These are phyloP conservation scores for Stegostoma tigrinum DNA, from an alignment of 2,113 vertebrate species.

Conservation along the genomic window DNA sequence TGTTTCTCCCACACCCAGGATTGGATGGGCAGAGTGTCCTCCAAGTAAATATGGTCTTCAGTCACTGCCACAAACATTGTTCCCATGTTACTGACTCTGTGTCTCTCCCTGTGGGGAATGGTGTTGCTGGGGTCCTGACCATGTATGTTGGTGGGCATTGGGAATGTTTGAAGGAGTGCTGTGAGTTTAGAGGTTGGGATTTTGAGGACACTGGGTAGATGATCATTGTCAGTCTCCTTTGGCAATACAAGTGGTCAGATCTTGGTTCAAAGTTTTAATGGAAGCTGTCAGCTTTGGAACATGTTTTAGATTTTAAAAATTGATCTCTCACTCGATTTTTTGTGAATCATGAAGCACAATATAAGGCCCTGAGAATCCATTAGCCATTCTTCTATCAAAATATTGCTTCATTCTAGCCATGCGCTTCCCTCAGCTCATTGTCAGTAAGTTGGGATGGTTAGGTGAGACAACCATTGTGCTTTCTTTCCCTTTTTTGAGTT, in stretches of 20 bases:
- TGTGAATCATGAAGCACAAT: not conserved
- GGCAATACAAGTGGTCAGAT: not conserved
- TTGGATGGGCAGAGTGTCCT: too few species aligned
- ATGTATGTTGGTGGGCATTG: not conserved
- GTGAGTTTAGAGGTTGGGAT: too few species aligned
- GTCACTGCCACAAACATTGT: too few species aligned
- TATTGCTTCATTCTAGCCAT: not conserved
- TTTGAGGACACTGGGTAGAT: too few species aligned
- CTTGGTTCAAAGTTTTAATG: not conserved
- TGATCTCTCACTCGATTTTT: not conserved
- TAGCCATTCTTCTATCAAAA: too few species aligned
- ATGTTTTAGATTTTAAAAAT: not conserved
- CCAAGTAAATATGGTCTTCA: too few species aligned
- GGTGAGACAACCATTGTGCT: not conserved
- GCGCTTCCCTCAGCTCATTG: not conserved
- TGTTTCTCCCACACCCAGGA: too few species aligned
- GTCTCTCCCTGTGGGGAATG: not conserved
- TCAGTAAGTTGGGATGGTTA: not conserved
- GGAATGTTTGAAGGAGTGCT: too few species aligned
- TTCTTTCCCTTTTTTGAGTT: not conserved
- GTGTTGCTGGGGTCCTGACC: too few species aligned
- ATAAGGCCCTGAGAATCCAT: not conserved
- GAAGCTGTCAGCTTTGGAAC: not conserved
- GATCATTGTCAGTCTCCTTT: too few species aligned
- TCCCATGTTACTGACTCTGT: too few species aligned